Conservation (phyloP, 2,888 invertebrate species). For the Cyaniris semiargus region DNA sequence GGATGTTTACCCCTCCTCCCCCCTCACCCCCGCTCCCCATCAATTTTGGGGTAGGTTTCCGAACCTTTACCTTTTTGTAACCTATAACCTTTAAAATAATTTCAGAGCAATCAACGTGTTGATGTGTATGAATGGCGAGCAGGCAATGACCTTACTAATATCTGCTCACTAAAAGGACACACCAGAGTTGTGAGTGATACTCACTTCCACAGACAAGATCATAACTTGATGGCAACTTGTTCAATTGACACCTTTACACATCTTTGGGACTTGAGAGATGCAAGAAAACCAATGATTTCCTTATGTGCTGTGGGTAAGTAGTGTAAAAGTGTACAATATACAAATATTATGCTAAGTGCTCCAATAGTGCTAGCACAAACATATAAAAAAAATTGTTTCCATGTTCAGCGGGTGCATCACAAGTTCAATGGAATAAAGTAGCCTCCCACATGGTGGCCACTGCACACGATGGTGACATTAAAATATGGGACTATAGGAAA, state of each 20-base stretch:
- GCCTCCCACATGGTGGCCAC: constrained; percentile 93
- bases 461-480: constrained; percentile 96
- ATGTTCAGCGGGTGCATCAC: constrained; percentile 90
- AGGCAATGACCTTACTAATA: constrained; percentile 85
- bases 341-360: not conserved
- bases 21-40: too few species aligned
- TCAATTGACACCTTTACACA: constrained; percentile 97
- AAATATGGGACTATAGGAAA: constrained; percentile 97
- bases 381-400: not conserved
- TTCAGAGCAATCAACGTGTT: constrained; percentile 91
- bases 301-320: constrained; percentile 91
- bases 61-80: too few species aligned
- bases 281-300: constrained; percentile 89
- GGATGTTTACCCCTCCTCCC: too few species aligned
- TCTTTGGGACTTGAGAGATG: constrained; percentile 95
- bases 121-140: constrained; percentile 91
- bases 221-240: constrained; percentile 86
- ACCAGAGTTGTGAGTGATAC: constrained; percentile 94
- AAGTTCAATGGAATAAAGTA: constrained; percentile 96
- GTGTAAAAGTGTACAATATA: not conserved
- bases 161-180: constrained; percentile 88
- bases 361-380: not conserved
- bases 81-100: constrained; percentile 20
- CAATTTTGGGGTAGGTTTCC: too few species aligned
- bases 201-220: constrained; percentile 89